phyloP scores from a whole-genome alignment of 2,888 invertebrate species.

The Synanthedon andrenaeformis region DNA sequence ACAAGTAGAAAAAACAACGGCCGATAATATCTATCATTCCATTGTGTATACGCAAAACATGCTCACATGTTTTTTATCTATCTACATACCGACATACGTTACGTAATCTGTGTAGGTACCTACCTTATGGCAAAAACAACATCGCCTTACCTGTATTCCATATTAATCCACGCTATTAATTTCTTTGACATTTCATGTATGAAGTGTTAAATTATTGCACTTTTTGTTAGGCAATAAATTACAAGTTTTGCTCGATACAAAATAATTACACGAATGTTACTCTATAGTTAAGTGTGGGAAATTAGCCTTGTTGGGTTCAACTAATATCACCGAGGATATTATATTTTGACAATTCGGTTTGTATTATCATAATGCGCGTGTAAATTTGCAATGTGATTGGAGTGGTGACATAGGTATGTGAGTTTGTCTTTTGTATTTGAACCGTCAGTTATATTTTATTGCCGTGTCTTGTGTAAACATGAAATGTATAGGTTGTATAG shows the following conservation, averaged over 20 bases:
- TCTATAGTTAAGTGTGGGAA: constrained; percentile 52
- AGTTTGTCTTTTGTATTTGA: constrained; percentile 62
- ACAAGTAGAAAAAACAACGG: neutral
- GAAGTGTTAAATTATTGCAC: constrained; percentile 37
- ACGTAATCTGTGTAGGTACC: neutral
- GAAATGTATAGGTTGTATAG: constrained; percentile 57
- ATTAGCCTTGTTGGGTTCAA: constrained; percentile 26
- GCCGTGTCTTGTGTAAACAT: constrained; percentile 66
- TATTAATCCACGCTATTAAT: constrained; percentile 43
- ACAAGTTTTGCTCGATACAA: constrained; percentile 24
- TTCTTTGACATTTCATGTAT: constrained; percentile 47
- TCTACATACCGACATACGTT: neutral
- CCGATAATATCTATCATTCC: neutral
- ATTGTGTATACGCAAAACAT: neutral
- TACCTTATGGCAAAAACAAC: too few species aligned
- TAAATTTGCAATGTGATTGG: constrained; percentile 40
- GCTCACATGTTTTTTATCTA: neutral
- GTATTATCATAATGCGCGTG: constrained; percentile 47
- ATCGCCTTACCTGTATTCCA: neutral
- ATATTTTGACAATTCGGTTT: constrained; percentile 61
- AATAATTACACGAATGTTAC: constrained; percentile 23
- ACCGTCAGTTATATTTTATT: constrained; percentile 42
- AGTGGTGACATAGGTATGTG: constrained; percentile 40
- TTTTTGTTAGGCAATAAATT: constrained; percentile 14
- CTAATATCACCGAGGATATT: constrained; percentile 22